Evolutionary conservation across 2,113 vertebrate genomes (phyloP).

Genomic region (Percina caprodes): DNA sequence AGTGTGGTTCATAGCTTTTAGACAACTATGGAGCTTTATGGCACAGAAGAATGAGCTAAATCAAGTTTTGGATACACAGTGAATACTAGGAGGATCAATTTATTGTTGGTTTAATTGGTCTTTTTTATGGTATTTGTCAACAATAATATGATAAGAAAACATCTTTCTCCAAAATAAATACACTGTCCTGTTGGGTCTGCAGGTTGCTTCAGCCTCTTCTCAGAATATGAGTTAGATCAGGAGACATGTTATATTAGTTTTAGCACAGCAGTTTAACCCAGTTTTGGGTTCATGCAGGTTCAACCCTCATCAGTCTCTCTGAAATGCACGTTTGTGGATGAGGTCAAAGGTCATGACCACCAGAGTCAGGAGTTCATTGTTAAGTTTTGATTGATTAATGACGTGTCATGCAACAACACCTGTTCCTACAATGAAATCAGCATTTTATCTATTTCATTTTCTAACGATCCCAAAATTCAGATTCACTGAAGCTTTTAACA

Average conservation of each 20-base stretch:
- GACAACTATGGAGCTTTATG: neutral
- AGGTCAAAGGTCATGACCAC: constrained; percentile 68
- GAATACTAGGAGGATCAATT: neutral
- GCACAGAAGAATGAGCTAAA: neutral
- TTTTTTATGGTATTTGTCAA: neutral
- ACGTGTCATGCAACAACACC: constrained; percentile 66
- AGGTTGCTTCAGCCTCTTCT: neutral
- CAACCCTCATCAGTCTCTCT: constrained; percentile 55
- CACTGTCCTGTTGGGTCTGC: neutral
- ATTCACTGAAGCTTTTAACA: neutral
- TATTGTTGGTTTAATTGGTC: neutral
- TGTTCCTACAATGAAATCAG: constrained; percentile 67
- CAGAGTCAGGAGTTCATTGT: constrained; percentile 62
- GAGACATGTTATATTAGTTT: neutral
- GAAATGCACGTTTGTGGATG: constrained; percentile 40
- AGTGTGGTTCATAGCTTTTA: neutral
- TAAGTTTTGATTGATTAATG: constrained; percentile 77
- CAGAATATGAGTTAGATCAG: neutral
- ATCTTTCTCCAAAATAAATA: neutral
- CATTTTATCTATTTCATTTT: constrained; percentile 46
- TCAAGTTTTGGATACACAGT: neutral
- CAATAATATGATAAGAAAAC: neutral
- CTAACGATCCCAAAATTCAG: constrained; percentile 10
- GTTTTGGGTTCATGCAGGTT: constrained; percentile 45
- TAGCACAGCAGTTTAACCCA: constrained; percentile 17